These are phyloP conservation scores for Lapara coniferarum DNA, from an alignment of 2,888 invertebrate species.

Conservation along the genomic window DNA sequence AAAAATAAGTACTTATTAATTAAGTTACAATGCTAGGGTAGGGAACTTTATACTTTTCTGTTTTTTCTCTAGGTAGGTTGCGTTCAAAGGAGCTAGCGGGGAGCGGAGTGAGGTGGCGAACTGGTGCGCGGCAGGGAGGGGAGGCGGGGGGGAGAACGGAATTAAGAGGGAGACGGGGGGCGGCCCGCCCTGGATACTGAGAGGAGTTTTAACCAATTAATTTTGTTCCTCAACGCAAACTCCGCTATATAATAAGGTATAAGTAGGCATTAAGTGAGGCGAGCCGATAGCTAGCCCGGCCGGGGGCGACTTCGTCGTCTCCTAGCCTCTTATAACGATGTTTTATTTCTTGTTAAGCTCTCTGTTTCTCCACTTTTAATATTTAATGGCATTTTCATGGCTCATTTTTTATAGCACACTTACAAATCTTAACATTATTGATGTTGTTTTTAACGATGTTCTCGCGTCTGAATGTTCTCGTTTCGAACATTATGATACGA, in stretches of 20 bases:
- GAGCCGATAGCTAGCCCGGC: constrained; percentile 80
- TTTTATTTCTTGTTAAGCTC: constrained; percentile 84
- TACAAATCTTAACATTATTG: constrained; percentile 78
- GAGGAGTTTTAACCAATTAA: constrained; percentile 86
- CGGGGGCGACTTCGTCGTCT: constrained; percentile 73
- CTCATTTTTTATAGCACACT: constrained; percentile 81
- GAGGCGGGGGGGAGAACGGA: constrained; percentile 62
- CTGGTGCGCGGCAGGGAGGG: constrained; percentile 58
- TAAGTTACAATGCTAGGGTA: constrained; percentile 74
- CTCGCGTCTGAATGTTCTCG: constrained; percentile 26
- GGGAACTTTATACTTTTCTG: constrained; percentile 82
- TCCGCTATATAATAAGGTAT: constrained; percentile 84
- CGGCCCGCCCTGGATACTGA: constrained; percentile 82
- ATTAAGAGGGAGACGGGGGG: constrained; percentile 77
- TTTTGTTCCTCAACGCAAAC: constrained; percentile 85
- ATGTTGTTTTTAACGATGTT: constrained; percentile 62
- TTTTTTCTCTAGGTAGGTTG: constrained; percentile 84
- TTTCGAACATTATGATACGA: constrained; percentile 27
- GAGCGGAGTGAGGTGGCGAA: constrained; percentile 56
- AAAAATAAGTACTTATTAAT: constrained; percentile 57
- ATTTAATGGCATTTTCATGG: constrained; percentile 83
- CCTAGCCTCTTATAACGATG: constrained; percentile 80
- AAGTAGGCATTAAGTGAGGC: constrained; percentile 83
- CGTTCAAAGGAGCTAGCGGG: constrained; percentile 82
- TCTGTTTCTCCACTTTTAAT: constrained; percentile 84